These are phyloP conservation scores for Heliothis virescens DNA, from an alignment of 1,140 invertebrate species.

Conservation along the genomic window DNA sequence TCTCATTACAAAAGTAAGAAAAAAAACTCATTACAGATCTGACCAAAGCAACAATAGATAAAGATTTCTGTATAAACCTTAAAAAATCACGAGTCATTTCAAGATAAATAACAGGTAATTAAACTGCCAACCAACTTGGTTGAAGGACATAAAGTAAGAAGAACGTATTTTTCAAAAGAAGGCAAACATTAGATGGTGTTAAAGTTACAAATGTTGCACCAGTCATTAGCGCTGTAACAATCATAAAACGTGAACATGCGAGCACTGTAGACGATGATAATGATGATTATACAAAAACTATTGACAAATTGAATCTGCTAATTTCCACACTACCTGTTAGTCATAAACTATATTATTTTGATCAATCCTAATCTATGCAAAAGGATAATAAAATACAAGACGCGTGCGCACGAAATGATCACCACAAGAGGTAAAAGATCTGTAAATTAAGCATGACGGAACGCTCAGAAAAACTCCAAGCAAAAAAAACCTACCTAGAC, in stretches of 20 bases:
- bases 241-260: constrained; percentile 70
- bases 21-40: constrained; percentile 64
- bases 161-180: constrained; percentile 30
- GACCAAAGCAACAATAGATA: constrained; percentile 59
- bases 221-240: constrained; percentile 68
- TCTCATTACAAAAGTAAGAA: constrained; percentile 63
- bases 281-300: constrained; percentile 68
- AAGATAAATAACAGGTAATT: constrained; percentile 32
- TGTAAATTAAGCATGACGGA: constrained; percentile 59
- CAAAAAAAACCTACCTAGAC: constrained; percentile 56
- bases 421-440: constrained; percentile 54
- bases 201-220: constrained; percentile 71
- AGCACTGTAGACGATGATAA: constrained; percentile 64
- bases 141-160: constrained; percentile 36
- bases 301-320: constrained; percentile 78
- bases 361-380: constrained; percentile 54
- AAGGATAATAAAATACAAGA: constrained; percentile 60
- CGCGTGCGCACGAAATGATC: constrained; percentile 57
- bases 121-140: constrained; percentile 25
- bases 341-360: constrained; percentile 55
- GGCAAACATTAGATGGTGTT: constrained; percentile 61
- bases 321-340: constrained; percentile 61
- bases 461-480: constrained; percentile 50
- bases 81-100: constrained; percentile 41
- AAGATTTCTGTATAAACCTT: constrained; percentile 58